Conservation (phyloP, 2,888 invertebrate species). For the Trachelus tabidus region DNA sequence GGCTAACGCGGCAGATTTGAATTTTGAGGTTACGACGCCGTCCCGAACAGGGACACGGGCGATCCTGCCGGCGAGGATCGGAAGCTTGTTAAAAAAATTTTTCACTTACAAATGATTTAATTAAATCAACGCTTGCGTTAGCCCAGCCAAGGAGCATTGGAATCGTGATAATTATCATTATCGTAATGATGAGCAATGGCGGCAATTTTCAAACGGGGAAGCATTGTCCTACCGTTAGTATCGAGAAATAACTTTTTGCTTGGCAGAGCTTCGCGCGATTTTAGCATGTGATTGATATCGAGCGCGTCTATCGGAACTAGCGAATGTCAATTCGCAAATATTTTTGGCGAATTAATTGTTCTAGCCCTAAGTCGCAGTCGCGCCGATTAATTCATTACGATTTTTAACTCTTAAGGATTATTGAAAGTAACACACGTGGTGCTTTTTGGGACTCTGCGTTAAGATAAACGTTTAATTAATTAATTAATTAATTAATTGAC, state of each 20-base stretch:
- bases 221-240: neutral
- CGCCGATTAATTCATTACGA: neutral
- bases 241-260: neutral
- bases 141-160: neutral
- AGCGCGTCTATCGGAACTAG: neutral
- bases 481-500: neutral
- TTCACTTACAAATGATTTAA: neutral
- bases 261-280: neutral
- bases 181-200: neutral
- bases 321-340: neutral
- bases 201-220: neutral
- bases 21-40: neutral
- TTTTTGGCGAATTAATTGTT: neutral
- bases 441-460: slow-evolving; percentile 36
- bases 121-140: neutral
- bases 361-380: neutral
- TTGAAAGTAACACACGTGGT: slow-evolving; percentile 48
- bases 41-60: neutral
- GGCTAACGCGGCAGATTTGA: neutral
- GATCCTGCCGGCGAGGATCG: neutral
- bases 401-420: neutral
- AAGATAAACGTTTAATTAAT: slow-evolving; percentile 15
- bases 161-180: neutral
- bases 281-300: neutral
- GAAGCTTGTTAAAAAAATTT: neutral